Base-by-base conservation (phyloP, 2,113 vertebrate genomes). In the Tauraco erythrolophus region DNA sequence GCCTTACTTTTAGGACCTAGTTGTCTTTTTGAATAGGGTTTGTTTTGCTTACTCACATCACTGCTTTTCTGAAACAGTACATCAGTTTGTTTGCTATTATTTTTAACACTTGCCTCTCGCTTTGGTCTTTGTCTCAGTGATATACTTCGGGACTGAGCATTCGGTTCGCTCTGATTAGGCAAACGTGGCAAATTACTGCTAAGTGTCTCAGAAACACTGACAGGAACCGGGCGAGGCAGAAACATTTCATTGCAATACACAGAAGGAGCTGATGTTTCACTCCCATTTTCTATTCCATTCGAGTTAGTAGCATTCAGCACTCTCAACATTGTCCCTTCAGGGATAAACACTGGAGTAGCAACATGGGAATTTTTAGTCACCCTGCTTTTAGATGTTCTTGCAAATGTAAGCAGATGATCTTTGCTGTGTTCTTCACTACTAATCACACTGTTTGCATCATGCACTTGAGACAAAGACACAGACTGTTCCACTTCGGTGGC, bases 271-370 rank as follows among this genome's bases (percentile, higher is more conserved):
- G 97, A 94, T 0, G 86, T 76, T 13, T 94, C 81, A 4, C 84
- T 48, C 0, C 80, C 46, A 2, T 60, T 89, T 60, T 97, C 81
- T 45, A 84, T 50, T 54, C 96, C 91, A 4, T 23, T 77, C 4
- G 96, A 80, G 7, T 72, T 82, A 50, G 96, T 95, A 56, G 97
- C 91, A 51, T 97, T 98, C 28, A 98, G 88, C 19, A 98, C 98
- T 83, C 97, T 98, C 79, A 98, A 62, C 87, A 98, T 97, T 19
- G 98, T 97, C 51, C 98, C 98, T 96, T 97, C 97, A 24, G 98
- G 98, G 89, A 98, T 98, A 92, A 98, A 96, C 27, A 98, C 88
- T 10, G 98, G 98, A 22, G 98, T 57, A 35, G 97, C 93, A 50
- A 95, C 94, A 19, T 94, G 97, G 23, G 96, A 84, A 86, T 98